Percentiles rank a stretch among this genome's conserved stretches.
Conservation (phyloP, 1,140 invertebrate genomes). For the Papilio helenus region DNA sequence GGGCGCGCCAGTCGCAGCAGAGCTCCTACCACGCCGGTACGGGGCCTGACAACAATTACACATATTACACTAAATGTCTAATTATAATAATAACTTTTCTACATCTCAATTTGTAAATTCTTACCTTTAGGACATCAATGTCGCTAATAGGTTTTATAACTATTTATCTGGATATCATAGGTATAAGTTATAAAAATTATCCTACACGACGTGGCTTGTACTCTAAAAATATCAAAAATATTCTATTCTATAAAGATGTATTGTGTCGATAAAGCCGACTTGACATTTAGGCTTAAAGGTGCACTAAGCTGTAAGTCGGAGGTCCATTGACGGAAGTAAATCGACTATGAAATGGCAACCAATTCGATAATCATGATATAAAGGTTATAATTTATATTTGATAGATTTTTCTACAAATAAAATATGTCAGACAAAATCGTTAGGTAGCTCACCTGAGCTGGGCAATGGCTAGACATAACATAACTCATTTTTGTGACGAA, state of each 20-base stretch:
- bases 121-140: too few species aligned
- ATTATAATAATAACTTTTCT: too few species aligned
- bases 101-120: too few species aligned
- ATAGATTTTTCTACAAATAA: neutral
- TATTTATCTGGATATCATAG: too few species aligned
- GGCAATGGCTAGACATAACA: too few species aligned
- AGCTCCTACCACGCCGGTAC: constrained; percentile 73
- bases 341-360: neutral
- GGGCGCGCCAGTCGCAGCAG: constrained; percentile 67
- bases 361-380: neutral
- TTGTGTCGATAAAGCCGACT: neutral
- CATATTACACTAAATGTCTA: constrained; percentile 12
- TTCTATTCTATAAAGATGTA: neutral
- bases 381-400: neutral
- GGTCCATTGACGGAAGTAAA: neutral
- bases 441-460: too few species aligned
- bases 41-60: constrained; percentile 62
- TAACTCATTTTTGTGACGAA: neutral
- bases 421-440: neutral
- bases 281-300: constrained; percentile 17
- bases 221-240: neutral
- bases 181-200: neutral
- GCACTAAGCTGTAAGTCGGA: neutral
- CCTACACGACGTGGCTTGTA: neutral
- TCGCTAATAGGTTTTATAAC: too few species aligned